A percentile compares a stretch with the other conserved stretches of the same genome.
Conservation (phyloP, 2,797 vertebrate genomes). For the Oceanodroma leucorhoa region DNA sequence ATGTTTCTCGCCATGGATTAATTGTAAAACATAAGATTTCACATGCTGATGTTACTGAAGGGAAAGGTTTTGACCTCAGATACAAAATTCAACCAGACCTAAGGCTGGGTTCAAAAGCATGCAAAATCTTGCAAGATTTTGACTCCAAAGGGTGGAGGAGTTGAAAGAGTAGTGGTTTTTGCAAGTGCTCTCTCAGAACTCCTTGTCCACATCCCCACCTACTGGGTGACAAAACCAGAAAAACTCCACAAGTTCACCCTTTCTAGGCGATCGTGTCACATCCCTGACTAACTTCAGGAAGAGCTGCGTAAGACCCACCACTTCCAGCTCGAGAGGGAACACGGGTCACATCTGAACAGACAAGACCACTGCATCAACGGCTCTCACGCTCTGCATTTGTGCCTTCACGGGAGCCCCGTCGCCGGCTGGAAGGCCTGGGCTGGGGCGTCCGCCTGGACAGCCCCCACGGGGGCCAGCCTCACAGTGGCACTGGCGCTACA, state of each 20-base stretch:
- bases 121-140: background rate
- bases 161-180: background rate
- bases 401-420: accelerated
- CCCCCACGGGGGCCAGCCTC: background rate
- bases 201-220: background rate
- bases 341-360: background rate
- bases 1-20: background rate
- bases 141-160: background rate
- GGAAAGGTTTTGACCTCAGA: background rate
- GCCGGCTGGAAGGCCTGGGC: background rate
- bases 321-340: background rate
- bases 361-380: accelerated
- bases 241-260: background rate
- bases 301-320: background rate
- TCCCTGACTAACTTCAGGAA: background rate
- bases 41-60: background rate
- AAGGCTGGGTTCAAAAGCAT: background rate
- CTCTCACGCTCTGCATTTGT: background rate
- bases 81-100: background rate
- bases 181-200: background rate
- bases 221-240: background rate
- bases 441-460: accelerated
- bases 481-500: accelerated
- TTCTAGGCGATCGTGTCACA: accelerated
- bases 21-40: background rate